phyloP scores from a whole-genome alignment of 2,113 vertebrate genomes.

The Phoenicopterus ruber region DNA sequence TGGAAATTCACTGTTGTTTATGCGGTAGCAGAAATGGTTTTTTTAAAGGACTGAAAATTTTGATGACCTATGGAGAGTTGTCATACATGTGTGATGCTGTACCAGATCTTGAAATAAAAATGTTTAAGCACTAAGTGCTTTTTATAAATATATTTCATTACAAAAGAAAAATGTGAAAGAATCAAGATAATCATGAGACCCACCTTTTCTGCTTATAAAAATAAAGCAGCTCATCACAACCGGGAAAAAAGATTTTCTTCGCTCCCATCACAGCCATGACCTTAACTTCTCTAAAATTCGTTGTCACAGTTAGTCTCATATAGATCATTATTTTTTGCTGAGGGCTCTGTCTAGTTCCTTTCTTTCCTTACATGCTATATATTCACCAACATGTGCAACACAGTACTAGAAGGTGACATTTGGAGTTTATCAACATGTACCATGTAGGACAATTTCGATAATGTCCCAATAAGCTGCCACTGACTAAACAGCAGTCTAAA shows the following conservation, averaged over 20 bases:
- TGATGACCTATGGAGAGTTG: neutral
- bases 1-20: neutral
- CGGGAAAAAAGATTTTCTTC: neutral
- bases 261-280: neutral
- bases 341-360: neutral
- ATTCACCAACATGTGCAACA: neutral
- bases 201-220: neutral
- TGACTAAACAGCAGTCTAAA: neutral
- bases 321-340: neutral
- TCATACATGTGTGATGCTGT: neutral
- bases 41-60: neutral
- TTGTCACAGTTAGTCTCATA: neutral
- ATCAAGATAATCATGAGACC: rapidly evolving
- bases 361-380: neutral
- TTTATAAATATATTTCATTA: slow-evolving; percentile 5
- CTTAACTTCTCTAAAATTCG: neutral
- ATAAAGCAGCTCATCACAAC: neutral
- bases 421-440: neutral
- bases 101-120: slow-evolving; percentile 40
- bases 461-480: neutral
- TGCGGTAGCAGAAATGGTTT: neutral
- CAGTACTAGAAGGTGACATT: neutral
- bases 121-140: slow-evolving; percentile 42
- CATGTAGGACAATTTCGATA: neutral
- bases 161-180: neutral